Base-by-base conservation (phyloP, 2,113 vertebrate species). In the Syngnathus floridae region DNA sequence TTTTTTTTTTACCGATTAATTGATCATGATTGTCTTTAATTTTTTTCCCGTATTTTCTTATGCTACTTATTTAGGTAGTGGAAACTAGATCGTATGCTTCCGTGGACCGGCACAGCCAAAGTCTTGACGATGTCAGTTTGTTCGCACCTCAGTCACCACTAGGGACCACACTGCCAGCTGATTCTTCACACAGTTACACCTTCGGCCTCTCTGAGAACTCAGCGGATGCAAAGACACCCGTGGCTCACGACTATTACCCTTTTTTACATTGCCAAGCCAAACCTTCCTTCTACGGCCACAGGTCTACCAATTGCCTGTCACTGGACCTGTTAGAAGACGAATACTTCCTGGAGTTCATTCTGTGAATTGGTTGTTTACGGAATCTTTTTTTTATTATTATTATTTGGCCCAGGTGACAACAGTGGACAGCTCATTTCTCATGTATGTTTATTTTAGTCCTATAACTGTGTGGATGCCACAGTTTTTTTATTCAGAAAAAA, bases 251-350 rank as follows among this genome's bases (percentile, higher is more conserved):
- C 56, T 88, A 90, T 38, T 87, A 86, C 64, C 86, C 90, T 0
- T 80, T 82, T 14, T 77, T 85, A 0, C 88, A 90, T 71, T 90
- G 83, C 78, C 87, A 88, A 73, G 84, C 82, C 69, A 93, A 91
- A 75, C 85, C 91, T 52, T 90, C 87, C 37, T 92, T 93, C 75
- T 90, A 87, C 1, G 90, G 90, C 59, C 92, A 90, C 48, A 82
- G 91, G 78, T 89, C 94, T 51, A 83, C 80, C 71, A 92, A 93
- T 86, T 91, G 91, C 81, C 87, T 93, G 70, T 91, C 91, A 37
- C 77, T 94, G 75, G 88, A 92, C 84, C 86, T 90, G 65, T 82
- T 93, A n/a, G 86, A 86, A 37, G 91, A 93, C 55, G 91, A 92
- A 49, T 89, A 88, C 62, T 79, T 88, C 40, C 82, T 88, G 0